Base-by-base conservation (phyloP, 2,888 invertebrate species). In the Ligdia adustata region DNA sequence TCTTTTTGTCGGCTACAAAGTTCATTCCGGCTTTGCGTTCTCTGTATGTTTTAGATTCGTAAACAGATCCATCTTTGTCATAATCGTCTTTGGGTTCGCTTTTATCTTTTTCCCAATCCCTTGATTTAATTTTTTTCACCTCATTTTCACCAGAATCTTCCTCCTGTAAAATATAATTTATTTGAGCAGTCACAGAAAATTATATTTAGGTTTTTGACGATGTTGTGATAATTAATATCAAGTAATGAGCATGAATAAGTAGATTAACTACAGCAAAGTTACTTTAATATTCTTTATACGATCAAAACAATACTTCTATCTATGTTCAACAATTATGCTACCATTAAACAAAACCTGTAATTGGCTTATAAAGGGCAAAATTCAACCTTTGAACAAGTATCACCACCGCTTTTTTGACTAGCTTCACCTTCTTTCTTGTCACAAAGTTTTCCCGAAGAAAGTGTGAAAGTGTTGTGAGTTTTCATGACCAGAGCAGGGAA, bases 21-120 rank as follows among this genome's bases (percentile, higher is more conserved):
- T 78, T 85, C 42, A 69, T 55, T 12, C 65, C 72, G 44, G 72
- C 42, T 60, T 89, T 90, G n/a, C 83, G 76, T 52, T 88, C 89
- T 62, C 82, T 82, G 52, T 77, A 86, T 9, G 79, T 75, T 72
- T 87, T 88, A 34, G 83, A 81, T 73, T 90, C 90, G 62, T 75
- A 86, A 18, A 86, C 75, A 58, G 75, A 72, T 45, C 74, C 77
- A 52, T 86, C 86, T 72, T 55, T 69, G 13, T 82, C 82, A 38
- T 75, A 72, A 22, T 89, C 90, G 45, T 90, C 90, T 73, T 75
- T 83, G 6, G 64, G 57, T 55, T 79, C 80, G 22, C 66, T 55
- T 64, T 83, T 90, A 35, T 88, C 86, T 60, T 82, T 86, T 43
- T 90, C 90, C 81, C 84, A 88, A 39, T 90, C 91, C 42, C 88